A percentile compares a stretch with the other conserved stretches of the same genome.
These are phyloP conservation scores for Axis porcinus DNA, from an alignment of 2,113 vertebrate species.

Conservation along the genomic window DNA sequence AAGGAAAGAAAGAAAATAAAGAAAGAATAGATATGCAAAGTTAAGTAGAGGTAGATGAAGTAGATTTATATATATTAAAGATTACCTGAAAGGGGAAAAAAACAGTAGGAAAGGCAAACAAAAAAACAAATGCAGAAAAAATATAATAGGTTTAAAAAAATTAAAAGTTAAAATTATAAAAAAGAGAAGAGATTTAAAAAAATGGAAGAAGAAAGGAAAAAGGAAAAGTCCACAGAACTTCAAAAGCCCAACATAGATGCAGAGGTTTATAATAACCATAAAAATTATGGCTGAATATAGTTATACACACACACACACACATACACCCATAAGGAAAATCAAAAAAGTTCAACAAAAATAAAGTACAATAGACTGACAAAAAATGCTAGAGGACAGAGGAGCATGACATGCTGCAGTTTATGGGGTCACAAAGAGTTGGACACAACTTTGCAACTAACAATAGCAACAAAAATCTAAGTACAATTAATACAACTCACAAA, in stretches of 20 bases:
- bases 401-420: background rate
- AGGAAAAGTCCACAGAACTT: background rate
- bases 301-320: background rate
- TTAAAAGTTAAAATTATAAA: background rate
- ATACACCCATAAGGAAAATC: background rate
- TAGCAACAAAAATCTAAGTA: background rate
- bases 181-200: background rate
- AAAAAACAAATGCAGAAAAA: background rate
- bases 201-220: background rate
- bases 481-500: background rate
- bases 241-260: background rate
- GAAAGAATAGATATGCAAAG: background rate
- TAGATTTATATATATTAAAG: background rate
- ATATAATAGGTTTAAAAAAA: background rate
- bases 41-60: background rate
- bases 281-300: background rate
- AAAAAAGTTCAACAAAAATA: background rate
- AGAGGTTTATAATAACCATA: background rate
- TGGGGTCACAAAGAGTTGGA: background rate
- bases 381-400: background rate
- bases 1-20: background rate
- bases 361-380: background rate
- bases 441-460: background rate
- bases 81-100: background rate
- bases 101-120: background rate